Evolutionary conservation across 2,888 invertebrate genomes (phyloP).

Genomic region (Stomorhina lunata): DNA sequence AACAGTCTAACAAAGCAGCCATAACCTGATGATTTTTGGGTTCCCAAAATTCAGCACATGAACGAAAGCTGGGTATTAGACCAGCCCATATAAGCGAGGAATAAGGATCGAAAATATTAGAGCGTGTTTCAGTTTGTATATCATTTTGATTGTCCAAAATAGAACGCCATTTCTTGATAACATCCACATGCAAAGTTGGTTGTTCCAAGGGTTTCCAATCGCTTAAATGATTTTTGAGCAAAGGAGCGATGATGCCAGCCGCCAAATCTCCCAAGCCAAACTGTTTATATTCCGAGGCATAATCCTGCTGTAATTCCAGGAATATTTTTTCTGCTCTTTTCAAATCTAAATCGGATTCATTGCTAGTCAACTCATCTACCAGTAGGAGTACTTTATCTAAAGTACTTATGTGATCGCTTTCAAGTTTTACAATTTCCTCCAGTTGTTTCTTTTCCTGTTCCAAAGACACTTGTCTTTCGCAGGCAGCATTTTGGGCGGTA

Average conservation of each 20-base stretch:
- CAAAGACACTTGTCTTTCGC: conserved; percentile 89
- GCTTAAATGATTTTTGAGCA: conserved; percentile 87
- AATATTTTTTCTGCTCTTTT: conserved; percentile 79
- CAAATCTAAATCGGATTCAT: conserved; percentile 77
- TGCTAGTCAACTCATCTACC: conserved; percentile 82
- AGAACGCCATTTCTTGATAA: conserved; percentile 86
- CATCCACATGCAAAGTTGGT: conserved; percentile 84
- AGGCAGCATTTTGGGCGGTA: conserved; percentile 86
- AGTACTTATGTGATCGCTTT: conserved; percentile 86
- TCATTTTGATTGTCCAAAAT: conserved; percentile 80
- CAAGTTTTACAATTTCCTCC: conserved; percentile 84
- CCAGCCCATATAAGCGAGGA: conserved; percentile 92
- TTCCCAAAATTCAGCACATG: conserved; percentile 87
- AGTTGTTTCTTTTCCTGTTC: conserved; percentile 89
- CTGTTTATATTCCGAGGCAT: conserved; percentile 88
- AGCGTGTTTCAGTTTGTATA: conserved; percentile 71
- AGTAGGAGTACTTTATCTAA: conserved; percentile 85
- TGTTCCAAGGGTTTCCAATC: conserved; percentile 89
- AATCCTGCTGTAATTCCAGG: conserved; percentile 81
- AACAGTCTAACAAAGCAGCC: conserved; percentile 88
- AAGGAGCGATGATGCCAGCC: conserved; percentile 90
- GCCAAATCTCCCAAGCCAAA: conserved; percentile 92
- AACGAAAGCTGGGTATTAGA: conserved; percentile 90
- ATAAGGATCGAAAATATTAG: conserved; percentile 83
- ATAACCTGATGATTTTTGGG: conserved; percentile 89